Percentiles rank a stretch among this genome's conserved stretches.
Conservation (phyloP, 2,888 invertebrate species). For the Tetranychus piercei region DNA sequence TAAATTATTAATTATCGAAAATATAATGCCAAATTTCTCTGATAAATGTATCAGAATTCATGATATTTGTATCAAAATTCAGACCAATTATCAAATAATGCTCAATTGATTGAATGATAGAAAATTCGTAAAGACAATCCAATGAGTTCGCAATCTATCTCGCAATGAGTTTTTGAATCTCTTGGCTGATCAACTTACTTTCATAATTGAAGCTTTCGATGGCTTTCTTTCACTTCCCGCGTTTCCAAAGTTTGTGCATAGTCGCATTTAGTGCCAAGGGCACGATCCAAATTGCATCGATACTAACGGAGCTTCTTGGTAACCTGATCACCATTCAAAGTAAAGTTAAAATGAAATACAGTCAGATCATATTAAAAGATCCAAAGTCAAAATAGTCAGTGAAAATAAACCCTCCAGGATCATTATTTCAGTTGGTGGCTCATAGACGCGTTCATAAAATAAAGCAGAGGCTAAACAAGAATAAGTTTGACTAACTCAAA, state of each 20-base stretch:
- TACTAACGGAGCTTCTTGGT: slow-evolving; percentile 76
- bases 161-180: slow-evolving; percentile 14
- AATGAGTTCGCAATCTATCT: too few relatives aligned
- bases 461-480: slow-evolving; percentile 93
- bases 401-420: too few relatives aligned
- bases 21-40: too few relatives aligned
- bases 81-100: too few relatives aligned
- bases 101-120: too few relatives aligned
- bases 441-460: slow-evolving; percentile 94
- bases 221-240: slow-evolving; percentile 57
- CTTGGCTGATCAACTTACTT: slow-evolving; percentile 46
- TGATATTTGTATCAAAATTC: too few relatives aligned
- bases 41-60: neutral
- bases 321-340: too few relatives aligned
- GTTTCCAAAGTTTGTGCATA: slow-evolving; percentile 61
- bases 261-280: slow-evolving; percentile 95
- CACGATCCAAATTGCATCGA: slow-evolving; percentile 94
- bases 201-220: slow-evolving; percentile 90
- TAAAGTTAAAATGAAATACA: too few relatives aligned
- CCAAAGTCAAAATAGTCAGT: too few relatives aligned
- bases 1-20: too few relatives aligned
- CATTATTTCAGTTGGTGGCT: slow-evolving; percentile 78
- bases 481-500: slow-evolving; percentile 60
- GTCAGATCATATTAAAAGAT: too few relatives aligned
- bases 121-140: too few relatives aligned